Evolutionary conservation across 2,888 invertebrate species (phyloP).

Genomic region (Drosophila bunnanda): DNA sequence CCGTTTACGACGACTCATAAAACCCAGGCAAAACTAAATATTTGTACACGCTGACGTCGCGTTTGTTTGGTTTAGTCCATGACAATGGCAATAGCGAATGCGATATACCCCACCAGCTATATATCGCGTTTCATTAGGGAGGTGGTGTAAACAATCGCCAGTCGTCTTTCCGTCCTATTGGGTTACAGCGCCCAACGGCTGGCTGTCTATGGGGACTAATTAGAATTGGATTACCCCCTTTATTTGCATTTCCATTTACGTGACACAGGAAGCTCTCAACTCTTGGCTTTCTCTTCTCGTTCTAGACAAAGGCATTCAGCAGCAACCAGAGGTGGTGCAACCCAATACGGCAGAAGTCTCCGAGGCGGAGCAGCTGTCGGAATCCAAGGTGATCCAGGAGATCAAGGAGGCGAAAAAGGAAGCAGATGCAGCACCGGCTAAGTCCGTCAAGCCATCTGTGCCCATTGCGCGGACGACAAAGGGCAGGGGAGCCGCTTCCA

Average conservation of each 20-base stretch:
- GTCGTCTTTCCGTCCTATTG: constrained; percentile 19
- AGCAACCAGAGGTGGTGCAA: constrained; percentile 56
- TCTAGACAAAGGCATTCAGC: constrained; percentile 61
- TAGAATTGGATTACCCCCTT: constrained; percentile 16
- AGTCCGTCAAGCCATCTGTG: constrained; percentile 24
- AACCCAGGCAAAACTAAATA: constrained; percentile 1
- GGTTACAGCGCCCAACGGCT: constrained; percentile 8
- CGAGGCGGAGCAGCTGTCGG: constrained; percentile 21
- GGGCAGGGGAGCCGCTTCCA: constrained; percentile 23
- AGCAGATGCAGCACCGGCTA: constrained; percentile 5
- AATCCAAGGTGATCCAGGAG: constrained; percentile 56
- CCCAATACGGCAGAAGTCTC: constrained; percentile 45
- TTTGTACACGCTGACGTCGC: constrained; percentile 18
- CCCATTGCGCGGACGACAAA: constrained; percentile 39
- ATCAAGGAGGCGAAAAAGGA: constrained; percentile 48
- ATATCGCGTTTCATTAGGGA: constrained; percentile 37
- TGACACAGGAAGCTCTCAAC: constrained; percentile 20
- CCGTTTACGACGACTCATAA: background rate
- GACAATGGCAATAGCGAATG: constrained; percentile 9
- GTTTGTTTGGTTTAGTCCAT: constrained; percentile 11
- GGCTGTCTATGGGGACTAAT: constrained; percentile 8
- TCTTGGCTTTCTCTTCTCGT: constrained; percentile 15
- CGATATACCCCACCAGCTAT: background rate
- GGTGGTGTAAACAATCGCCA: constrained; percentile 35
- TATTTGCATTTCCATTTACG: constrained; percentile 12